A percentile compares a stretch with the other conserved stretches of the same genome.
These are phyloP conservation scores for Hippocampus barbouri DNA, from an alignment of 2,113 vertebrate species.

Conservation along the genomic window DNA sequence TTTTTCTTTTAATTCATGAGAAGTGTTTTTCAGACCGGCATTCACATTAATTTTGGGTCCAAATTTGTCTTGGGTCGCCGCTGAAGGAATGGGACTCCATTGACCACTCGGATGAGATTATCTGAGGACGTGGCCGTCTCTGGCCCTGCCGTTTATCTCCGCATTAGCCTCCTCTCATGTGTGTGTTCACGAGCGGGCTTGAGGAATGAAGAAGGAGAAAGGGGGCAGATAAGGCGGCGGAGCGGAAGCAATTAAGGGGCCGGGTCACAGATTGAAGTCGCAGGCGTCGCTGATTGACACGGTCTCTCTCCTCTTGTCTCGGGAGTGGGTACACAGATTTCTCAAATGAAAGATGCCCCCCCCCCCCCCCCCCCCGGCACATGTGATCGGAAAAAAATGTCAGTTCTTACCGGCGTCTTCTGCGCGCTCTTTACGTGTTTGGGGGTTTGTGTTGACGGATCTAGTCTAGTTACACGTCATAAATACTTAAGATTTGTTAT, in stretches of 20 bases:
- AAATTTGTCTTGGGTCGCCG: neutral
- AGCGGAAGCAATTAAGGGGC: constrained; percentile 72
- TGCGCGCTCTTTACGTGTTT: neutral
- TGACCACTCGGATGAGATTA: constrained; percentile 14
- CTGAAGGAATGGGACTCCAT: neutral
- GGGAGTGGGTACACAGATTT: neutral
- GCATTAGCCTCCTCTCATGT: constrained; percentile 55
- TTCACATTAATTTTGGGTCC: neutral
- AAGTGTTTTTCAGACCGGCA: neutral
- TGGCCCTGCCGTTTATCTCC: constrained; percentile 50
- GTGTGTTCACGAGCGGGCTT: constrained; percentile 37
- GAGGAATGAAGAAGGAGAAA: constrained; percentile 57
- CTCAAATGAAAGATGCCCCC: neutral
- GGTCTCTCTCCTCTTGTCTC: constrained; percentile 52
- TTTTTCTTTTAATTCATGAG: neutral
- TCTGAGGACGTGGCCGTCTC: constrained; percentile 21
- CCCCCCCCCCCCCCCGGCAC: too few species aligned
- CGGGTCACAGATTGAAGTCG: constrained; percentile 68
- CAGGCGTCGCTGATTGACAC: constrained; percentile 64
- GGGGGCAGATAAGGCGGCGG: constrained; percentile 64
- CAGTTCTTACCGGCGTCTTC: too few species aligned
- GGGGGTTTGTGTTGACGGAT: neutral
- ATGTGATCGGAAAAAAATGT: neutral
- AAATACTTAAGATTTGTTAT: too few species aligned
- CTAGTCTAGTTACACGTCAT: too few species aligned